phyloP scores from a whole-genome alignment of 1,140 invertebrate species.

The Meloidogyne hapla region DNA sequence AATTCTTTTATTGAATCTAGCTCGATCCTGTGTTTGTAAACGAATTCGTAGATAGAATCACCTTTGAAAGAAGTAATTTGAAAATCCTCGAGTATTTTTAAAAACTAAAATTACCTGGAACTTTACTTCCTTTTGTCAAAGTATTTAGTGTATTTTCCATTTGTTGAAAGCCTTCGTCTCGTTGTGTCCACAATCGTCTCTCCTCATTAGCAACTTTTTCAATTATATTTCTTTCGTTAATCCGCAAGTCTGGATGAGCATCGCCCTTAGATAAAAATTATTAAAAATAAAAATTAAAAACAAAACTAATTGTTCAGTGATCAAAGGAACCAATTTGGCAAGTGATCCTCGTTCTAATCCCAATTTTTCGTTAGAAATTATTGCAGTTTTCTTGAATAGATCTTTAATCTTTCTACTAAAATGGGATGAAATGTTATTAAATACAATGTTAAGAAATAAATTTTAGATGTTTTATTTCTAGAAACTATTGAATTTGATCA shows the following conservation, averaged over 20 bases:
- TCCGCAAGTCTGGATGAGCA: background rate
- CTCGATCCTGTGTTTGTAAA: background rate
- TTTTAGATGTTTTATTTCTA: too few relatives aligned
- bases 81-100: background rate
- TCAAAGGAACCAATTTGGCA: background rate
- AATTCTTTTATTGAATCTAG: background rate
- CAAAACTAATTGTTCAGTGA: background rate
- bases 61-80: background rate
- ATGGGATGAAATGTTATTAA: too few relatives aligned
- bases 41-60: background rate
- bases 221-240: background rate
- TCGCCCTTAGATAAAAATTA: background rate
- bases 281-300: background rate
- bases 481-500: too few relatives aligned
- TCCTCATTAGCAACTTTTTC: background rate
- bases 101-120: background rate
- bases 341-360: conserved; percentile 23
- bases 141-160: background rate
- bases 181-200: background rate
- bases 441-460: too few relatives aligned
- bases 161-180: background rate
- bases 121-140: background rate
- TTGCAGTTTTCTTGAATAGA: conserved; percentile 18
- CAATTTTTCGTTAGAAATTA: background rate
- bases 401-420: conserved; percentile 25